These are phyloP conservation scores for Euphonia xanthogaster DNA, from an alignment of 2,797 vertebrate genomes.

Conservation along the genomic window DNA sequence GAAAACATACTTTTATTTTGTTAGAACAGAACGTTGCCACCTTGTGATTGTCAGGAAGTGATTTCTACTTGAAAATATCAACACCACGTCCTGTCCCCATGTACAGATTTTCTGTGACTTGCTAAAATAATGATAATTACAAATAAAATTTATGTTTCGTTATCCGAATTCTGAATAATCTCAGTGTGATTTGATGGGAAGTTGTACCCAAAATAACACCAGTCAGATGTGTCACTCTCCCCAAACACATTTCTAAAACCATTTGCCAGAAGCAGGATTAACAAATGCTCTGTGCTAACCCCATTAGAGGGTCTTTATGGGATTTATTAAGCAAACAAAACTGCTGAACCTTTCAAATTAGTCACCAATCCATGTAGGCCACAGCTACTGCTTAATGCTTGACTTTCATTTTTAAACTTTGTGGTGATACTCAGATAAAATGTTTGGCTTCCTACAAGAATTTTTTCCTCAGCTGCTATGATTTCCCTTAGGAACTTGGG, in stretches of 20 bases:
- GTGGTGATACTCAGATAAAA: slow-evolving; percentile 54
- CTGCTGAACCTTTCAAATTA: slow-evolving; percentile 22
- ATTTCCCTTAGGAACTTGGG: slow-evolving; percentile 28
- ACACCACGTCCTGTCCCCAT: neutral
- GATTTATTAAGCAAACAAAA: neutral
- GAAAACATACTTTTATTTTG: neutral
- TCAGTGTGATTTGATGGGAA: neutral
- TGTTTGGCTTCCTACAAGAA: neutral
- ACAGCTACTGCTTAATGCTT: neutral
- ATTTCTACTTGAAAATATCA: neutral
- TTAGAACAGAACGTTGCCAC: neutral
- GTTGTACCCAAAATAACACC: neutral
- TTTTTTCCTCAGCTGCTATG: slow-evolving; percentile 21
- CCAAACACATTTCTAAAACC: neutral
- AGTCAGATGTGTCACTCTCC: neutral
- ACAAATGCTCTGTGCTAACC: neutral
- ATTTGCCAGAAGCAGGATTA: neutral
- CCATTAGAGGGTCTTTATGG: neutral
- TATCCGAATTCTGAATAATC: neutral
- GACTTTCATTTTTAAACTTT: slow-evolving; percentile 5
- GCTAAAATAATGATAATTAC: neutral
- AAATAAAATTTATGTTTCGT: neutral
- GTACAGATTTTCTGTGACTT: neutral
- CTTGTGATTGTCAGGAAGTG: neutral
- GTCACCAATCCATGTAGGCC: neutral